Evolutionary conservation across 2,888 invertebrate genomes (phyloP), one percentile per base, ranked within the genome.

Genomic region (Epinotia brunnichana): DNA sequence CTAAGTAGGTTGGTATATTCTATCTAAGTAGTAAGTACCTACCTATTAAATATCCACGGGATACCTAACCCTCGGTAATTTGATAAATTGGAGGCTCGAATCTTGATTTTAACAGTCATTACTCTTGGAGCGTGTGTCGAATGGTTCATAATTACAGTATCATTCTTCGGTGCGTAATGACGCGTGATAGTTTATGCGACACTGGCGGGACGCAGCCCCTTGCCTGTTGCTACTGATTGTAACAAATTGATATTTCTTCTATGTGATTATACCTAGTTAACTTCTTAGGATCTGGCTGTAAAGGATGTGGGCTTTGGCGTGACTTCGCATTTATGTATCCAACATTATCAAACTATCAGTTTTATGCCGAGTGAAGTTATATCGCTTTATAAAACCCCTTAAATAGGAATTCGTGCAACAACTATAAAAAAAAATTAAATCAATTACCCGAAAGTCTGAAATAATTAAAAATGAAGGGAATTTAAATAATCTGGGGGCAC

Each of bases 131-230:
- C 82, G 87, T 91, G 91, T 89, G 85, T 90, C 89, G 87, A 92
- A 93, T 91, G 88, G 88, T 80, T 86, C 83, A 82, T 91, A 90
- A 93, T 92, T 91, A 92, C 86, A 87, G 87, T 88, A 90, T 90
- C 88, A 90, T 91, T 91, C 90, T 91, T 84, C 86, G 78, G 83
- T 77, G 88, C 80, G 83, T 85, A 90, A 90, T 90, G 91, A 83
- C 83, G 82, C 87, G 85, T 77, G 81, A 77, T 80, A 82, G 79
- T 82, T 82, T 78, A 83, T 80, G 82, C 76, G 82, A 77, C 81
- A 77, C 80, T 78, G 76, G 77, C 81, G 84, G 81, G 56, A 79
- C 81, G 77, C 79, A 76, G 79, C 79, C 85, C 83, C 85, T 87
- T 88, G 88, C 83, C 78, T 76, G 29, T 60, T 73, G 73, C 73